Percentiles rank a stretch among this genome's conserved stretches.
These are phyloP conservation scores for Drosophila merina DNA, from an alignment of 2,888 invertebrate genomes.

Conservation along the genomic window DNA sequence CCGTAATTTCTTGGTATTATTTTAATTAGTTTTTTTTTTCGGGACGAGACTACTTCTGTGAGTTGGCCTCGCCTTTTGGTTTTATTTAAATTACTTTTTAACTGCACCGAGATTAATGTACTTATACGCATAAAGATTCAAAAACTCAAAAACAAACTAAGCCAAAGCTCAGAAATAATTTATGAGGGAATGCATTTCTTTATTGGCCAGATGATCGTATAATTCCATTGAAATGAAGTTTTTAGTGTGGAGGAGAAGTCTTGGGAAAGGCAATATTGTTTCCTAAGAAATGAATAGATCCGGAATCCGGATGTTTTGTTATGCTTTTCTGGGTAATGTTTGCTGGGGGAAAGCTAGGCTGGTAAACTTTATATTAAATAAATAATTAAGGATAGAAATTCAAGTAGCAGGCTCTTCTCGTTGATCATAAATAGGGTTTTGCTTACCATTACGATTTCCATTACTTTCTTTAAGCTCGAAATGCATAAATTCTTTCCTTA, in stretches of 20 bases:
- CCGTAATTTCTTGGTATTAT: conserved; percentile 80
- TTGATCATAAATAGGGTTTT: conserved; percentile 13
- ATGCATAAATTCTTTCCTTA: conserved; percentile 27
- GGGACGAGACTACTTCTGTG: conserved; percentile 10
- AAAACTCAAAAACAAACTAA: conserved; percentile 10
- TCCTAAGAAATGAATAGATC: conserved; percentile 10
- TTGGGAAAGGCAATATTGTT: conserved; percentile 13
- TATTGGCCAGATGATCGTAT: conserved; percentile 29
- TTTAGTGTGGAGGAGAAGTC: conserved; percentile 3
- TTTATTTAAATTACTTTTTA: conserved; percentile 67
- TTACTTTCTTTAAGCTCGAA: conserved; percentile 33
- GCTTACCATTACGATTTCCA: conserved; percentile 24
- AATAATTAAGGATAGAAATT: not conserved
- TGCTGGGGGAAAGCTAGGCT: not conserved
- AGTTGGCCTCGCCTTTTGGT: conserved; percentile 17
- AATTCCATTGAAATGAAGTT: conserved; percentile 22
- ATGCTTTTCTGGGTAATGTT: conserved; percentile 1
- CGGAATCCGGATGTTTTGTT: conserved; percentile 7
- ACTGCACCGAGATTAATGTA: conserved; percentile 65
- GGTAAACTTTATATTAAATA: not conserved
- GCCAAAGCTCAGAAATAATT: conserved; percentile 49
- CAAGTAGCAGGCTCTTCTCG: not conserved
- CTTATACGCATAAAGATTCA: conserved; percentile 20
- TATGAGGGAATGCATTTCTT: conserved; percentile 58
- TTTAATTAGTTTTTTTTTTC: conserved; percentile 64